Evolutionary conservation across 2,113 vertebrate species (phyloP).

Genomic region (Centropus bengalensis): DNA sequence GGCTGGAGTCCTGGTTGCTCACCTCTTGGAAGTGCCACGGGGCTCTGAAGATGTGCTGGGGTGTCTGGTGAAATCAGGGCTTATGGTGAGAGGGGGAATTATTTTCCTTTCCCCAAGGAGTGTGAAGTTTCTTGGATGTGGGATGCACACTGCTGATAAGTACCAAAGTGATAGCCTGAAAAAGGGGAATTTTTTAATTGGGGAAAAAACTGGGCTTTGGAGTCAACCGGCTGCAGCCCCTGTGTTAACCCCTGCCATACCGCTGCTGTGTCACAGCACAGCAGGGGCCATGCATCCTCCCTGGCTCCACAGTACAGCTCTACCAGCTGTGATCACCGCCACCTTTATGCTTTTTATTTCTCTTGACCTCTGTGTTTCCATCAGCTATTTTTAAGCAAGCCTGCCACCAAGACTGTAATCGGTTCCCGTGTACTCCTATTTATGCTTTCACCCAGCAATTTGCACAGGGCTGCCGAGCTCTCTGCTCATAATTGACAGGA

Average conservation of each 20-base stretch:
- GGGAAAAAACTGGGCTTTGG: neutral
- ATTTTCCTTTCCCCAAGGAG: neutral
- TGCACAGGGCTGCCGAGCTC: neutral
- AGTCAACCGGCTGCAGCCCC: neutral
- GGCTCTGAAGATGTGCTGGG: neutral
- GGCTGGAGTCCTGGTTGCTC: neutral
- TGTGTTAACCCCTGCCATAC: neutral
- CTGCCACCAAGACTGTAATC: neutral
- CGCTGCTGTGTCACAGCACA: rapidly evolving
- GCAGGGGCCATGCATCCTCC: rapidly evolving
- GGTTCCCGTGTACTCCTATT: neutral
- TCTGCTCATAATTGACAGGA: conserved; percentile 36
- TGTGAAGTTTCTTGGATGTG: neutral
- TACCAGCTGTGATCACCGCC: neutral
- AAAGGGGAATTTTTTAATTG: neutral
- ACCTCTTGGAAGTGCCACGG: neutral
- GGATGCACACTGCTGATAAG: rapidly evolving
- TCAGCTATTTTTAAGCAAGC: neutral
- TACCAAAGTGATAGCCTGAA: neutral
- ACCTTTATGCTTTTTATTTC: neutral
- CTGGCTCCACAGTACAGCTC: neutral
- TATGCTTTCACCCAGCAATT: conserved; percentile 48
- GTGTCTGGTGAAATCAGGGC: rapidly evolving
- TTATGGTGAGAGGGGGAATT: rapidly evolving
- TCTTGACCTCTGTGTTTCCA: conserved; percentile 4